These are phyloP conservation scores for Agrotis puta DNA, from an alignment of 2,888 invertebrate genomes.

Conservation along the genomic window DNA sequence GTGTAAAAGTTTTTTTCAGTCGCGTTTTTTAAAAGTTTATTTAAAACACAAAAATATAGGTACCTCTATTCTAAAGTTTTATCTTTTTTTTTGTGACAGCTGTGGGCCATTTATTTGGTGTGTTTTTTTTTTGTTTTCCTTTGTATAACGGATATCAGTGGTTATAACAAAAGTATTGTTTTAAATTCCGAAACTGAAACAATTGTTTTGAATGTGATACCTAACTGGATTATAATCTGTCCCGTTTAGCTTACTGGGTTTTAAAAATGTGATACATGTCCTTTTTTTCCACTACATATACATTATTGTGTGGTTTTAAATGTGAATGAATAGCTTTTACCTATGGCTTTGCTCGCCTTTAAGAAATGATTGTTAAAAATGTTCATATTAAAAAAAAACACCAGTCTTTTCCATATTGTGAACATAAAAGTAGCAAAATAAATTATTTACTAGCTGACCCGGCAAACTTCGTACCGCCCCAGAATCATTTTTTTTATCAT, in stretches of 20 bases:
- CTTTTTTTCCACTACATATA: not conserved
- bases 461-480: too few species aligned
- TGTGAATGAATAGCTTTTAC: too few species aligned
- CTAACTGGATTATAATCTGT: slow-evolving; percentile 12
- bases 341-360: too few species aligned
- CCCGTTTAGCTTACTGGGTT: not conserved
- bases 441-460: too few species aligned
- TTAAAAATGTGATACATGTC: not conserved
- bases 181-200: slow-evolving; percentile 4
- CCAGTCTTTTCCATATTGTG: too few species aligned
- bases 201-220: slow-evolving; percentile 7
- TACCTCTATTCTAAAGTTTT: not conserved
- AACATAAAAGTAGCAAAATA: too few species aligned
- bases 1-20: slow-evolving; percentile 9
- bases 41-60: not conserved
- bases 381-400: too few species aligned
- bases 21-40: slow-evolving; percentile 6
- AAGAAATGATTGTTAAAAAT: too few species aligned
- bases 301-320: not conserved
- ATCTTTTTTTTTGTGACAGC: not conserved
- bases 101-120: not conserved
- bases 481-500: too few species aligned
- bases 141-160: slow-evolving; percentile 4
- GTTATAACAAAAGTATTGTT: slow-evolving; percentile 21
- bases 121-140: slow-evolving; percentile 3